phyloP scores from a whole-genome alignment of 2,888 invertebrate species.

The Sminthurides aquaticus region DNA sequence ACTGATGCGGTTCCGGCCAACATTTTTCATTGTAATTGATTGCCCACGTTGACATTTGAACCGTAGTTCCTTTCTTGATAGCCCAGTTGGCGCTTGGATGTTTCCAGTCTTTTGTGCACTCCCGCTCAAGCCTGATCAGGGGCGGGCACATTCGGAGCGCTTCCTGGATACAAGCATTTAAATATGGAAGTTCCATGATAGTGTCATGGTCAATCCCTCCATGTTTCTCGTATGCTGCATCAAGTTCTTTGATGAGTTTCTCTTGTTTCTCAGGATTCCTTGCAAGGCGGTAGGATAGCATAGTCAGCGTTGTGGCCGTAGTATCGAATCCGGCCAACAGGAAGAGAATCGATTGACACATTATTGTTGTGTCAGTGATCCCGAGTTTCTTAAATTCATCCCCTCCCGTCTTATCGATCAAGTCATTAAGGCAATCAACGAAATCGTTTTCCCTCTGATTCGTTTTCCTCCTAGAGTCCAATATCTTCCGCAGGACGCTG shows the following conservation, averaged over 20 bases:
- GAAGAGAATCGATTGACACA: constrained; percentile 34
- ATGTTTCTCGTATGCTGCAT: constrained; percentile 25
- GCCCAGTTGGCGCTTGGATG: constrained; percentile 27
- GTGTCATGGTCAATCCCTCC: constrained; percentile 32
- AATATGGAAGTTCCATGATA: constrained; percentile 29
- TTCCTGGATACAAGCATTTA: constrained; percentile 35
- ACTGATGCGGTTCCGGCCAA: constrained; percentile 30
- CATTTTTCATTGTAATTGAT: constrained; percentile 28
- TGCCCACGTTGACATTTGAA: constrained; percentile 33
- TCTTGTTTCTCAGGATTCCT: constrained; percentile 29
- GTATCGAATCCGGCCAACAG: constrained; percentile 36
- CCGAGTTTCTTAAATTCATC: constrained; percentile 24
- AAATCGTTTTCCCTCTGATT: constrained; percentile 10
- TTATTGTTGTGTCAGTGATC: constrained; percentile 30
- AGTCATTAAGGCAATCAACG: constrained; percentile 14
- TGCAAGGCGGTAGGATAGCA: constrained; percentile 26
- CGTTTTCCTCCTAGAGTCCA: not conserved
- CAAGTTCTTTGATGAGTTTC: constrained; percentile 31
- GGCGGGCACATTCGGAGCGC: constrained; percentile 29
- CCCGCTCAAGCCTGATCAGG: constrained; percentile 33
- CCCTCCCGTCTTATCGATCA: constrained; percentile 25
- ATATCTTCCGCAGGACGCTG: not conserved
- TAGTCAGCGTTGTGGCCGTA: constrained; percentile 26
- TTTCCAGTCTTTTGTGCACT: constrained; percentile 39
- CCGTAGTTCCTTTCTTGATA: constrained; percentile 31